Conservation (phyloP, 2,797 vertebrate genomes). For the Bucorvus abyssinicus region DNA sequence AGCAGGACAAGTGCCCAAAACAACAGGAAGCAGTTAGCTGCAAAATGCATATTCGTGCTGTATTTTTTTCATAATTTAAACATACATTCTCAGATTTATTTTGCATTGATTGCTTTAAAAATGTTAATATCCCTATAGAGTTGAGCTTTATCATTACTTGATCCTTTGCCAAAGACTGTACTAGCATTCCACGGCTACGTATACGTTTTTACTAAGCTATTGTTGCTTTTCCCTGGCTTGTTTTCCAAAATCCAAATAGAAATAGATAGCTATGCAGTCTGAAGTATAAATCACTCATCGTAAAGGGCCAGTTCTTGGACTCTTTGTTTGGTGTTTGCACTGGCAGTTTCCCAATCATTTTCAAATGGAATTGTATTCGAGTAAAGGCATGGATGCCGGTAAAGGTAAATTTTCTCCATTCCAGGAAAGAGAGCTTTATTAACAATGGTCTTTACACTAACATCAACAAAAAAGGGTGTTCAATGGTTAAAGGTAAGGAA, state of each 20-base stretch:
- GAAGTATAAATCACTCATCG: conserved; percentile 12
- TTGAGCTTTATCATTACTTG: conserved; percentile 34
- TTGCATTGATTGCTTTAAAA: conserved; percentile 61
- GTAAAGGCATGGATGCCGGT: background rate
- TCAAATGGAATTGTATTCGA: background rate
- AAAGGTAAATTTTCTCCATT: conserved; percentile 33
- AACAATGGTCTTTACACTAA: background rate
- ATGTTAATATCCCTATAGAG: conserved; percentile 41
- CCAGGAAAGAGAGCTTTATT: background rate
- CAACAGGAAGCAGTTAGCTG: conserved; percentile 35
- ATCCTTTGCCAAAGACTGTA: conserved; percentile 40
- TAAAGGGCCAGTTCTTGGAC: background rate
- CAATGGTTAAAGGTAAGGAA: background rate
- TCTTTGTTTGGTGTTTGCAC: conserved; percentile 22
- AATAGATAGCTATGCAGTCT: conserved; percentile 29
- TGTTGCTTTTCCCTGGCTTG: conserved; percentile 28
- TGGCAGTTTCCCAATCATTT: conserved; percentile 34
- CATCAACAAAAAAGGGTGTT: background rate
- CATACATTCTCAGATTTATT: conserved; percentile 53
- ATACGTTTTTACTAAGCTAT: conserved; percentile 53
- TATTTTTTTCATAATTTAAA: conserved; percentile 61
- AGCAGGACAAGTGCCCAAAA: conserved; percentile 46
- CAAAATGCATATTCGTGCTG: conserved; percentile 54
- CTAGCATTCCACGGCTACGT: conserved; percentile 23
- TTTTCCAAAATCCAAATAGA: conserved; percentile 60